Percentiles rank a stretch among this genome's conserved stretches.
phyloP scores from a whole-genome alignment of 2,797 vertebrate species.

The Premnoplex brunnescens region DNA sequence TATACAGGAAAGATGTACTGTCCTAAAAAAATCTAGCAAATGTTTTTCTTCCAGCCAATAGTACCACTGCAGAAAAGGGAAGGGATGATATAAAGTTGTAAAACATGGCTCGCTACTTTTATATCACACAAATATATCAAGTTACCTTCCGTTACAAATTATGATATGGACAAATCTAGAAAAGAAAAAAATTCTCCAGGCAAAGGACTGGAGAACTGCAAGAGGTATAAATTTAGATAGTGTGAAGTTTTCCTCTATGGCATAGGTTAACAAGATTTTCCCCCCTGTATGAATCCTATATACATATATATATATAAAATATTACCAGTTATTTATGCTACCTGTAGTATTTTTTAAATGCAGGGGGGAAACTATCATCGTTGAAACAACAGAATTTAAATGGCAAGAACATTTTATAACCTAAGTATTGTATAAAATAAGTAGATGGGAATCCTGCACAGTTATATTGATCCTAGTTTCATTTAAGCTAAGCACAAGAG shows the following conservation, averaged over 20 bases:
- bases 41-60: constrained; percentile 78
- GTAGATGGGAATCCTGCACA: constrained; percentile 49
- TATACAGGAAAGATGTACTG: constrained; percentile 71
- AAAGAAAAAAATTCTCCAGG: constrained; percentile 71
- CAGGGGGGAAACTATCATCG: constrained; percentile 54
- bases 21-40: constrained; percentile 71
- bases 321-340: constrained; percentile 77
- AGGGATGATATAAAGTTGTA: constrained; percentile 77
- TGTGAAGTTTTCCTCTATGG: constrained; percentile 73
- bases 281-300: constrained; percentile 79
- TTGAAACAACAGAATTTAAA: constrained; percentile 64
- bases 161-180: constrained; percentile 76
- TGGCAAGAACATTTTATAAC: constrained; percentile 52
- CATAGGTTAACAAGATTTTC: constrained; percentile 72
- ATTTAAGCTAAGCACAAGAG: constrained; percentile 47
- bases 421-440: constrained; percentile 60
- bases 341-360: constrained; percentile 77
- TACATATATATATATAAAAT: constrained; percentile 80
- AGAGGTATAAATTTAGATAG: constrained; percentile 77
- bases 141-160: constrained; percentile 77
- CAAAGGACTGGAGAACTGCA: constrained; percentile 65
- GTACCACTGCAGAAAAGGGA: constrained; percentile 83
- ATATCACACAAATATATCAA: constrained; percentile 81
- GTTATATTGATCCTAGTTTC: constrained; percentile 35
- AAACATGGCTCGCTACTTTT: constrained; percentile 86